Evolutionary conservation across 2,797 vertebrate genomes (phyloP).

Genomic region (Knipowitschia caucasica): DNA sequence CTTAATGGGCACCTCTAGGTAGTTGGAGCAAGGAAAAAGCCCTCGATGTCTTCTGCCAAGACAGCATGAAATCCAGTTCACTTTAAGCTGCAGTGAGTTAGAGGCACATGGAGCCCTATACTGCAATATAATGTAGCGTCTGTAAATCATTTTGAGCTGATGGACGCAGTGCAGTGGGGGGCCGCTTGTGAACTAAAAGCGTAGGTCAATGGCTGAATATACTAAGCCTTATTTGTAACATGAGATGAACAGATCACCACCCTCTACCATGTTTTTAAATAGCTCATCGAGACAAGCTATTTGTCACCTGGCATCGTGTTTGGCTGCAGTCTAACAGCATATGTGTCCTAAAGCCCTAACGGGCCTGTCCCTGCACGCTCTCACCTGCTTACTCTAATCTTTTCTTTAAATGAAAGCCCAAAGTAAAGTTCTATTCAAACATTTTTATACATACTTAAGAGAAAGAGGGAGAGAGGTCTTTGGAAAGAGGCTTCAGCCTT

Average conservation of each 20-base stretch:
- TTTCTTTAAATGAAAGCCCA: no score
- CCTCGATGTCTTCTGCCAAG: conserved; percentile 27
- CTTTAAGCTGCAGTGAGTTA: conserved; percentile 25
- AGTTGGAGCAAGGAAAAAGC: conserved; percentile 21
- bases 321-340: neutral
- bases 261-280: conserved; percentile 29
- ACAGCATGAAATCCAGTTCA: conserved; percentile 41
- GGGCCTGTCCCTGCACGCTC: neutral
- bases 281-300: conserved; percentile 14
- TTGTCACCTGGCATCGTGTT: conserved; percentile 21
- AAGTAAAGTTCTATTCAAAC: conserved; percentile 17
- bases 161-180: conserved; percentile 15
- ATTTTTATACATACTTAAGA: conserved; percentile 7
- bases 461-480: no score
- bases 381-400: conserved; percentile 22
- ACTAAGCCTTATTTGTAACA: conserved; percentile 23
- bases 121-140: conserved; percentile 7
- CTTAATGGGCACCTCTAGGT: conserved; percentile 32
- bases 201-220: conserved; percentile 10
- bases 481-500: no score
- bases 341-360: conserved; percentile 15
- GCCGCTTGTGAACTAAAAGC: conserved; percentile 12
- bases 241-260: conserved; percentile 20
- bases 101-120: conserved; percentile 7
- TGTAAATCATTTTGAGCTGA: conserved; percentile 25